phyloP scores from a whole-genome alignment of 2,797 vertebrate genomes.

The Aplochiton taeniatus region DNA sequence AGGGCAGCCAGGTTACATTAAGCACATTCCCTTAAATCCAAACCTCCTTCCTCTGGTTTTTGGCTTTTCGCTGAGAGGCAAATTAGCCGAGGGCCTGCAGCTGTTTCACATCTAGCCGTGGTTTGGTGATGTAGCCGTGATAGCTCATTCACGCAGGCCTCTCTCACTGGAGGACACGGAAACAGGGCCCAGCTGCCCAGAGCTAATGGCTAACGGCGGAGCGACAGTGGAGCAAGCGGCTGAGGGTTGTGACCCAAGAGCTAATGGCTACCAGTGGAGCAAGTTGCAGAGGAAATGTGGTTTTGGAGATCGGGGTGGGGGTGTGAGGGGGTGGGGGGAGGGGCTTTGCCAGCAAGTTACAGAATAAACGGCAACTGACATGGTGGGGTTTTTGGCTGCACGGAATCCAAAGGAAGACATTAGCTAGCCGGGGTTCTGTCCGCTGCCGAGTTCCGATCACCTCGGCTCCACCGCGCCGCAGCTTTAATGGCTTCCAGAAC shows the following conservation, averaged over 20 bases:
- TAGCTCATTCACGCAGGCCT: background rate
- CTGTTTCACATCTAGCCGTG: no score
- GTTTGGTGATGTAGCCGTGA: no score
- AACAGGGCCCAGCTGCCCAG: slow-evolving; percentile 67
- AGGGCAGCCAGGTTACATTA: no score
- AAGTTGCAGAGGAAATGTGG: slow-evolving; percentile 42
- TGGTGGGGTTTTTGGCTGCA: slow-evolving; percentile 26
- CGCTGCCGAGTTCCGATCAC: slow-evolving; percentile 6
- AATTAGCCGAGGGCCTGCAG: no score
- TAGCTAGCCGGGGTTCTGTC: slow-evolving; percentile 37
- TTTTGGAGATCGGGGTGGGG: slow-evolving; percentile 36
- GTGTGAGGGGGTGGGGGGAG: background rate
- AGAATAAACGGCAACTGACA: slow-evolving; percentile 52
- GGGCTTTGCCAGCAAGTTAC: background rate
- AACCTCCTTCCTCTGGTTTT: no score
- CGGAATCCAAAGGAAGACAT: slow-evolving; percentile 50
- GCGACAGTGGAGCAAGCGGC: slow-evolving; percentile 67
- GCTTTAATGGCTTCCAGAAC: slow-evolving; percentile 63
- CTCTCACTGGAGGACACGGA: slow-evolving; percentile 32
- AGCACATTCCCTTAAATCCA: no score
- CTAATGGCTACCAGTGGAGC: slow-evolving; percentile 58
- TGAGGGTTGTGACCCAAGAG: slow-evolving; percentile 49
- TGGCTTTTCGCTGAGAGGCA: no score
- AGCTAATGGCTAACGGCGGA: slow-evolving; percentile 58
- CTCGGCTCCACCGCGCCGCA: slow-evolving; percentile 46